Conservation (phyloP, 2,888 invertebrate genomes). For the Stenoptilia bipunctidactyla region DNA sequence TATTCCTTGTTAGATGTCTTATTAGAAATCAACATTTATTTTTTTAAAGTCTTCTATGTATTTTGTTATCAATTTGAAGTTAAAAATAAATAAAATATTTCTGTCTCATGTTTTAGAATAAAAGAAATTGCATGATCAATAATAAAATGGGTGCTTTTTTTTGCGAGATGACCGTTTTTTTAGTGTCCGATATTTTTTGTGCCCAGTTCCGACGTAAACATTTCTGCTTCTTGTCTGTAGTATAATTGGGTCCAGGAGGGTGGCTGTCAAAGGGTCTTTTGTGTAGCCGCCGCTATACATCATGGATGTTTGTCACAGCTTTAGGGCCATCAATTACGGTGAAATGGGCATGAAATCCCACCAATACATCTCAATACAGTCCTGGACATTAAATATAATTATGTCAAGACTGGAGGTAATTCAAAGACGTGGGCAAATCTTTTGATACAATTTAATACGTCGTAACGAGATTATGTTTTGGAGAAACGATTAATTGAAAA, state of each 20-base stretch:
- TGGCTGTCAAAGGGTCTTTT: slow-evolving; percentile 46
- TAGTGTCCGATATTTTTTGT: slow-evolving; percentile 12
- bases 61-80: too few species aligned
- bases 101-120: too few species aligned
- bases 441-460: not conserved
- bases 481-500: slow-evolving; percentile 1
- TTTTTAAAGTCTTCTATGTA: too few species aligned
- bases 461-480: not conserved
- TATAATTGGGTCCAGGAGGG: slow-evolving; percentile 44
- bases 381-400: slow-evolving; percentile 43
- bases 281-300: slow-evolving; percentile 48
- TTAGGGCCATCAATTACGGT: slow-evolving; percentile 36
- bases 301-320: slow-evolving; percentile 44
- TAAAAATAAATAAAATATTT: too few species aligned
- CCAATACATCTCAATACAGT: slow-evolving; percentile 42
- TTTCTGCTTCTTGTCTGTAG: slow-evolving; percentile 12
- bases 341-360: slow-evolving; percentile 57
- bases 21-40: too few species aligned
- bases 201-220: not conserved
- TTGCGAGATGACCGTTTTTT: slow-evolving; percentile 7
- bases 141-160: not conserved
- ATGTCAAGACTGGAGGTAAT: slow-evolving; percentile 35
- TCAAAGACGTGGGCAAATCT: not conserved
- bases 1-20: too few species aligned
- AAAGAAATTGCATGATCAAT: too few species aligned